Conservation (phyloP, 2,888 invertebrate genomes). For the Pseudanteris insignis region DNA sequence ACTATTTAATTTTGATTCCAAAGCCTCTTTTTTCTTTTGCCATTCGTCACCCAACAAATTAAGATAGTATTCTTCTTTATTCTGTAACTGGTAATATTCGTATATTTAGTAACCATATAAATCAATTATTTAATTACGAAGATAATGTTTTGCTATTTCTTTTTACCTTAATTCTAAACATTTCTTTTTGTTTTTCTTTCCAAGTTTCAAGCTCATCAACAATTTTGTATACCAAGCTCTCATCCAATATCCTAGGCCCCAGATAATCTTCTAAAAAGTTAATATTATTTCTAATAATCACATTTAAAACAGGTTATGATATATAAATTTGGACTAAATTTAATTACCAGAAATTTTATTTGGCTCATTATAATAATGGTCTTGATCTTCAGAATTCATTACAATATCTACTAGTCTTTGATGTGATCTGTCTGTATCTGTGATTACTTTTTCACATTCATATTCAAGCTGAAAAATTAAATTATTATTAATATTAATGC, state of each 20-base stretch:
- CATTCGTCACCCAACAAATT: conserved; percentile 70
- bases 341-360: conserved; percentile 49
- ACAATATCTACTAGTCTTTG: conserved; percentile 54
- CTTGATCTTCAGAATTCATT: conserved; percentile 58
- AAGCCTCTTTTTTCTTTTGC: conserved; percentile 68
- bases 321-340: too few species aligned
- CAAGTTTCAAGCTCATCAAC: conserved; percentile 78
- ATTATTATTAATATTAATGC: too few species aligned
- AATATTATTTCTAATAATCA: too few species aligned
- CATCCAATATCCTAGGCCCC: conserved; percentile 60
- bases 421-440: conserved; percentile 50
- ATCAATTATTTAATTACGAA: conserved; percentile 1
- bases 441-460: conserved; percentile 53
- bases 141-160: too few species aligned
- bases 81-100: conserved; percentile 68
- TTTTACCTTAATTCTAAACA: conserved; percentile 72
- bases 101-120: conserved; percentile 35
- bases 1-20: conserved; percentile 70
- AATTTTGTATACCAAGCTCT: conserved; percentile 68
- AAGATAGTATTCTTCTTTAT: conserved; percentile 70
- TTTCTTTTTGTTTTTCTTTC: conserved; percentile 75
- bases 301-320: too few species aligned
- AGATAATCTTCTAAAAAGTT: conserved; percentile 56
- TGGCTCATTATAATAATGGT: conserved; percentile 53
- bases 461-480: conserved; percentile 50